These are phyloP conservation scores for Sebastes wilsoni DNA, from an alignment of 2,797 vertebrate species.

Conservation along the genomic window DNA sequence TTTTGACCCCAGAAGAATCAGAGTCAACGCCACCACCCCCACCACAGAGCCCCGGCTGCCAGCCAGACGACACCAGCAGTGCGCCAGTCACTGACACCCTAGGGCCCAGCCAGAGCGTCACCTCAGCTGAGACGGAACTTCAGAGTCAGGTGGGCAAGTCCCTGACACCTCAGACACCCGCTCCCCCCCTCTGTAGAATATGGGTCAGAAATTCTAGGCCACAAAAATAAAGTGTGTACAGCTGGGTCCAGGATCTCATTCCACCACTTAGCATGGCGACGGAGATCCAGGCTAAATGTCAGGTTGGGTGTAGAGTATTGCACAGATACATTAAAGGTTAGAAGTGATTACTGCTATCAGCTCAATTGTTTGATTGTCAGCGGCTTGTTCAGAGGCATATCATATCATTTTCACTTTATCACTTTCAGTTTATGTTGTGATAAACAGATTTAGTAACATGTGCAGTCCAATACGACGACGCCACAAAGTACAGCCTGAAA, in stretches of 20 bases:
- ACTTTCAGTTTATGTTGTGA: background rate
- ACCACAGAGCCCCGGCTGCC: conserved; percentile 74
- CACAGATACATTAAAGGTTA: conserved; percentile 4
- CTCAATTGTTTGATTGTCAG: background rate
- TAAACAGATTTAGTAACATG: background rate
- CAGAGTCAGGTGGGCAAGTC: conserved; percentile 71
- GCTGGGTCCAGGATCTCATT: conserved; percentile 48
- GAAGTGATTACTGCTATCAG: background rate
- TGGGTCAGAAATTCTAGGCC: conserved; percentile 60
- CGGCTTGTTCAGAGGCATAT: background rate
- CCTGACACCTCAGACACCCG: background rate
- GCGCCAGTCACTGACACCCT: conserved; percentile 75
- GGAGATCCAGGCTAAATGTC: background rate
- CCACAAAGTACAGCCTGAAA: background rate
- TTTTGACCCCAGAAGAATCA: conserved; percentile 65
- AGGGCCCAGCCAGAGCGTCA: conserved; percentile 63
- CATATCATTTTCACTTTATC: background rate
- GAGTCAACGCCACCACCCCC: conserved; percentile 45
- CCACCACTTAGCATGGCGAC: conserved; percentile 42
- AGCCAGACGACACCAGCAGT: conserved; percentile 76
- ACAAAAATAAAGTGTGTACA: conserved; percentile 49
- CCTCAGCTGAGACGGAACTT: conserved; percentile 54
- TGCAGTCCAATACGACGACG: background rate
- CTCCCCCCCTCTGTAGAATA: conserved; percentile 11
- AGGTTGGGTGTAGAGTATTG: background rate